Conservation (phyloP, 64 coral and sea anemone species). For the Actinia tenebrosa region DNA sequence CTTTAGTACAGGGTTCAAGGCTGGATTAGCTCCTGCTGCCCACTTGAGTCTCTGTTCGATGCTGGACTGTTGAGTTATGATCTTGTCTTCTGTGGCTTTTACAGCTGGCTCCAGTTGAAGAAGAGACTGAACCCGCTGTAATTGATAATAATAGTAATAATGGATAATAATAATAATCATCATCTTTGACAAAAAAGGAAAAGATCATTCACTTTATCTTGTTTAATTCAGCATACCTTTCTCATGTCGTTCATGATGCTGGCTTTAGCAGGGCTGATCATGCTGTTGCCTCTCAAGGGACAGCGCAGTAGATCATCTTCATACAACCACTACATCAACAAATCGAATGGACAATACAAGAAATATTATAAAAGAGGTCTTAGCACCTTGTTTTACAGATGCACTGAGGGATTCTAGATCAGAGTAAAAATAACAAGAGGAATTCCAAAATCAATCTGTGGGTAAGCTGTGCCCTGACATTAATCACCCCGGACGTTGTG, state of each 20-base stretch:
- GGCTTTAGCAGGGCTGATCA: conserved; percentile 89
- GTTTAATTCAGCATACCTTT: conserved; percentile 42
- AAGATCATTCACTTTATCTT: background rate
- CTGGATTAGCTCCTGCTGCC: conserved; percentile 97
- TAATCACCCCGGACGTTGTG: no score
- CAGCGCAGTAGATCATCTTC: conserved; percentile 79
- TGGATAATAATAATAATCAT: no score
- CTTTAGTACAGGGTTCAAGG: conserved; percentile 86
- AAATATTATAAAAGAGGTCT: background rate
- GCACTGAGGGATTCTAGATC: no score
- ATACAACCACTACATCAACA: conserved; percentile 76
- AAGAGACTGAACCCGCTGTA: conserved; percentile 78
- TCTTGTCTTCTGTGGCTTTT: conserved; percentile 78
- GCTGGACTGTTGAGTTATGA: conserved; percentile 78
- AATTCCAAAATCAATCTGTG: no score
- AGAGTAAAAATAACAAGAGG: no score
- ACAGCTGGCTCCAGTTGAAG: conserved; percentile 76
- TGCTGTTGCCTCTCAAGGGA: conserved; percentile 84
- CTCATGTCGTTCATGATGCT: conserved; percentile 92
- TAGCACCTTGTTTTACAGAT: no score
- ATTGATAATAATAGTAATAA: background rate
- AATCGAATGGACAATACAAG: no score
- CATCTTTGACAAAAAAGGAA: conserved; percentile 23
- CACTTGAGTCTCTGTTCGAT: conserved; percentile 98
- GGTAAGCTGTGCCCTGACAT: no score